Percentiles rank a stretch among this genome's conserved stretches.
Conservation (phyloP, 2,888 invertebrate genomes). For the Neocrepidodera transversa region DNA sequence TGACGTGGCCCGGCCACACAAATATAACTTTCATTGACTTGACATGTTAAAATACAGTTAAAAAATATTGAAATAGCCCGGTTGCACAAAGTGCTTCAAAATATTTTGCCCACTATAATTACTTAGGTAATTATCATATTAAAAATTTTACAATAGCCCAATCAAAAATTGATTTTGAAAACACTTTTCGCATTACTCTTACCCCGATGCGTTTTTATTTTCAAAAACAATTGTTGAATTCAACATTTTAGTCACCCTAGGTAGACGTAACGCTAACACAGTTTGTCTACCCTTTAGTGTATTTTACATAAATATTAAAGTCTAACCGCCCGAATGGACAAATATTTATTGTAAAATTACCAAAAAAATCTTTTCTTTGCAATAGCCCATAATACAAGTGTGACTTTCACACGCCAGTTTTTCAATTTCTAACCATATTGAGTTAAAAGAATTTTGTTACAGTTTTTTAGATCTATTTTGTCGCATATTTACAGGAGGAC, state of each 20-base stretch:
- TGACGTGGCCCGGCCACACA: constrained; percentile 37
- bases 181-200: constrained; percentile 29
- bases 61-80: constrained; percentile 60
- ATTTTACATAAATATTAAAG: constrained; percentile 62
- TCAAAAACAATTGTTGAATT: constrained; percentile 49
- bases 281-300: constrained; percentile 48
- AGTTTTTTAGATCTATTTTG: constrained; percentile 46
- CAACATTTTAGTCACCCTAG: constrained; percentile 50
- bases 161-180: constrained; percentile 48
- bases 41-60: constrained; percentile 50
- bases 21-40: constrained; percentile 29
- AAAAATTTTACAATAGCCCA: constrained; percentile 60
- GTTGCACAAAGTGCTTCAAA: constrained; percentile 62
- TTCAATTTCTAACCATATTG: constrained; percentile 54
- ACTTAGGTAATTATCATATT: constrained; percentile 50
- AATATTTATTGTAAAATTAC: constrained; percentile 63
- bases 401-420: constrained; percentile 47
- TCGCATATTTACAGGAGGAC: constrained; percentile 43
- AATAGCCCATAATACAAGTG: constrained; percentile 59
- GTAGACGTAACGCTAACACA: constrained; percentile 26
- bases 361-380: constrained; percentile 58
- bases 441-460: constrained; percentile 49
- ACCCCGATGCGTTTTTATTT: constrained; percentile 33
- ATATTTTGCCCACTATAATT: constrained; percentile 57
- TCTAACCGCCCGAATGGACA: constrained; percentile 61